Conservation (phyloP, 2,888 invertebrate genomes). For the Epistrophe eligans region DNA sequence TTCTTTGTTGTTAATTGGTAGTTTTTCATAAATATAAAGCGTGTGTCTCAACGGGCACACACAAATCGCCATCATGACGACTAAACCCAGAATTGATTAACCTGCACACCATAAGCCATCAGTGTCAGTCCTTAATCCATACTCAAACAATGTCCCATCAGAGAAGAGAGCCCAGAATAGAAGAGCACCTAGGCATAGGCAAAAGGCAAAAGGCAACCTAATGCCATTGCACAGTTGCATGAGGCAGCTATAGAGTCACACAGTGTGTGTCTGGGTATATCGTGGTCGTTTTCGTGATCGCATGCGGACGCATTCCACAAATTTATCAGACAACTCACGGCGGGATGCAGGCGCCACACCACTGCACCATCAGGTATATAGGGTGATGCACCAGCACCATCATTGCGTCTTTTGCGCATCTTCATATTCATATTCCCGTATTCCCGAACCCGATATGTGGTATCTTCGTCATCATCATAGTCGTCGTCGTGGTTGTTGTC, state of each 20-base stretch:
- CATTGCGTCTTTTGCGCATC: slow-evolving; percentile 62
- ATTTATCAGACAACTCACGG: slow-evolving; percentile 83
- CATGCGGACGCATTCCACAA: slow-evolving; percentile 75
- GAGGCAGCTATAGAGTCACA: background rate
- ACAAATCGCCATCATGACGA: slow-evolving; percentile 34
- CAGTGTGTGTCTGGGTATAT: slow-evolving; percentile 26
- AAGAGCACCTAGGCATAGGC: slow-evolving; percentile 30
- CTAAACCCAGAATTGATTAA: slow-evolving; percentile 41
- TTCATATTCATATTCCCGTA: slow-evolving; percentile 72
- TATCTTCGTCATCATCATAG: slow-evolving; percentile 59
- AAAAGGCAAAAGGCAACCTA: slow-evolving; percentile 28
- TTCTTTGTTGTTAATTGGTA: slow-evolving; percentile 28
- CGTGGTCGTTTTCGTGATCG: slow-evolving; percentile 48
- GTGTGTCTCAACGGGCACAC: slow-evolving; percentile 31
- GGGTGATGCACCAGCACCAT: slow-evolving; percentile 42
- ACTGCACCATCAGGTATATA: slow-evolving; percentile 58
- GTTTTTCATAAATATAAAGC: slow-evolving; percentile 51
- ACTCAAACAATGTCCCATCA: background rate
- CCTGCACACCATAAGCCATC: slow-evolving; percentile 22
- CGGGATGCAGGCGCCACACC: slow-evolving; percentile 84
- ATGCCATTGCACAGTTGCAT: slow-evolving; percentile 24
- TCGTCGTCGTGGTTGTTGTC: slow-evolving; percentile 58
- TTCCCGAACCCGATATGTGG: slow-evolving; percentile 60
- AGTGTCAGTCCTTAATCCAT: slow-evolving; percentile 44
- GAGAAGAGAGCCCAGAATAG: background rate